Percentiles rank a stretch among this genome's conserved stretches.
These are phyloP conservation scores for Geotria australis DNA, from an alignment of 2,797 vertebrate species.

Conservation along the genomic window DNA sequence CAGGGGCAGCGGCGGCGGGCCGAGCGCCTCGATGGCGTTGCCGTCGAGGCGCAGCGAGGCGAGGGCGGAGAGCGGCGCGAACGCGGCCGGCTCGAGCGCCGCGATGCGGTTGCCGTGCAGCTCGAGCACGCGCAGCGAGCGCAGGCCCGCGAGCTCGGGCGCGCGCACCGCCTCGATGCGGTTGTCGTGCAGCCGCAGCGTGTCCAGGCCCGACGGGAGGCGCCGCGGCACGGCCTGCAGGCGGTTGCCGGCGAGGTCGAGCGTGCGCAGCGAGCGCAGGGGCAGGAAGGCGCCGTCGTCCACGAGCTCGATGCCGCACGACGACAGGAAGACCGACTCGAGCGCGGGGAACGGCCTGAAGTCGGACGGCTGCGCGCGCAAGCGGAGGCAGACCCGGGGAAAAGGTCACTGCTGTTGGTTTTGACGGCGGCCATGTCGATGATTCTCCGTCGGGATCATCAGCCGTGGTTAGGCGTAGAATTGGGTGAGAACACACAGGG, in stretches of 20 bases:
- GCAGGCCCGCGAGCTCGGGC: slow-evolving; percentile 19
- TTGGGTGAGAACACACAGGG: no score
- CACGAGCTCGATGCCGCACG: slow-evolving; percentile 23
- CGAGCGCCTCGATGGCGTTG: slow-evolving; percentile 15
- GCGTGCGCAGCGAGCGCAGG: slow-evolving; percentile 12
- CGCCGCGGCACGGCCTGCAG: slow-evolving; percentile 13
- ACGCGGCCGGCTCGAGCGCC: slow-evolving; percentile 5
- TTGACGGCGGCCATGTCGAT: no score
- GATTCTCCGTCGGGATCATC: no score
- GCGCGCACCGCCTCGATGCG: slow-evolving; percentile 12
- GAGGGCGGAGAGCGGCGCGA: slow-evolving; percentile 15
- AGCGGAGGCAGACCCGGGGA: no score
- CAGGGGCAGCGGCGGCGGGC: slow-evolving; percentile 10
- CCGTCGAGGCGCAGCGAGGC: slow-evolving; percentile 17
- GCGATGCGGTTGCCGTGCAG: slow-evolving; percentile 24
- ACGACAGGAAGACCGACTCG: slow-evolving; percentile 22
- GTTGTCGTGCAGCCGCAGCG: slow-evolving; percentile 22
- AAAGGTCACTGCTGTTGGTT: no score
- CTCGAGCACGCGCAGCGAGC: slow-evolving; percentile 18
- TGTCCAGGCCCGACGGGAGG: slow-evolving; percentile 20
- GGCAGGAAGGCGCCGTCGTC: slow-evolving; percentile 20
- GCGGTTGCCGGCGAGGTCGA: slow-evolving; percentile 33
- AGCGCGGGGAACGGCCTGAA: slow-evolving; percentile 12
- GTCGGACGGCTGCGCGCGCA: slow-evolving; percentile 11
- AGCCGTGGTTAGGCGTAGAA: no score